Conservation (phyloP, 2,888 invertebrate species). For the Belgica antarctica region DNA sequence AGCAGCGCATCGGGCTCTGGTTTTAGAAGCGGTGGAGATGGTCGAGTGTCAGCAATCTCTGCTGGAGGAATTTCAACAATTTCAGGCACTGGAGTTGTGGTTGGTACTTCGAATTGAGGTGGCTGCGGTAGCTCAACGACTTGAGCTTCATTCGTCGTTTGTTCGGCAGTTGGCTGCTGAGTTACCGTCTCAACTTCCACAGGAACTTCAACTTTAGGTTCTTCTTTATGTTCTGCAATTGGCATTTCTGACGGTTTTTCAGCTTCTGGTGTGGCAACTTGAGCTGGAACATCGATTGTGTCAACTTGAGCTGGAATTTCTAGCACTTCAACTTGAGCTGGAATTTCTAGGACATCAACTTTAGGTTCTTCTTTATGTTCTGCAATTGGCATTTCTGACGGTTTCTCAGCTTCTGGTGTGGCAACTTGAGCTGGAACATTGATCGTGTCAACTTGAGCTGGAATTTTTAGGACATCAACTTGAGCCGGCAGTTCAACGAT, state of each 20-base stretch:
- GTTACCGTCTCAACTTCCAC: not conserved
- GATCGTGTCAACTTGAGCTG: too few species aligned
- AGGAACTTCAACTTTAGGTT: not conserved
- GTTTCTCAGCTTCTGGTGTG: not conserved
- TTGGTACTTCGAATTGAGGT: not conserved
- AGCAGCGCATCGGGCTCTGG: not conserved
- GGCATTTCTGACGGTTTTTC: not conserved
- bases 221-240: slow-evolving; percentile 18
- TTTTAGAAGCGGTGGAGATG: not conserved
- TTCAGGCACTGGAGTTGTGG: not conserved
- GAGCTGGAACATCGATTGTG: too few species aligned
- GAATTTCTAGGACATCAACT: not conserved
- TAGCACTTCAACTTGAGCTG: not conserved
- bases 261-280: too few species aligned
- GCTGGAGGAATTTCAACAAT: not conserved
- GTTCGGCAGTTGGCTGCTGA: not conserved
- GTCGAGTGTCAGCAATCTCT: not conserved
- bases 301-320: too few species aligned
- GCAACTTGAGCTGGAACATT: too few species aligned
- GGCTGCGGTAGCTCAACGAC: not conserved
- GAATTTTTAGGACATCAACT: not conserved
- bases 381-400: not conserved
- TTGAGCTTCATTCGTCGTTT: not conserved
- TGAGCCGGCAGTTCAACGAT: not conserved
- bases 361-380: slow-evolving; percentile 8